These are phyloP conservation scores for Ceratina australensis DNA, from an alignment of 1,140 invertebrate genomes.

Conservation along the genomic window DNA sequence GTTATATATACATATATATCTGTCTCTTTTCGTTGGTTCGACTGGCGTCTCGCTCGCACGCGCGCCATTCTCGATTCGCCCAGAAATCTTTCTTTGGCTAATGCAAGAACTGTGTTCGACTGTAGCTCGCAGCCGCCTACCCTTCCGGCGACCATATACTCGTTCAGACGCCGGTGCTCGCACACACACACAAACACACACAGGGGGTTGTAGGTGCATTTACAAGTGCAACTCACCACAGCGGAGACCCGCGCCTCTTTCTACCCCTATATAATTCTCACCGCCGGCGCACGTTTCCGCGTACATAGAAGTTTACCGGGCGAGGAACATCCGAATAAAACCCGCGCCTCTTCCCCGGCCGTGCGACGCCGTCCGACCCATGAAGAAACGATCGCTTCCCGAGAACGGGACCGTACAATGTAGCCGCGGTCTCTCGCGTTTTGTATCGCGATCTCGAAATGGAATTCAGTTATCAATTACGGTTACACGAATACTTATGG, in stretches of 20 bases:
- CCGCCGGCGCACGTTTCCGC: slow-evolving; percentile 23
- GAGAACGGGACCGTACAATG: not conserved
- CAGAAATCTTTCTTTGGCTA: slow-evolving; percentile 77
- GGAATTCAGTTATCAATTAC: too few species aligned
- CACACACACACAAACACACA: too few species aligned
- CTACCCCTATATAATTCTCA: slow-evolving; percentile 34
- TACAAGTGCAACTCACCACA: slow-evolving; percentile 63
- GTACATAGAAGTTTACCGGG: slow-evolving; percentile 32
- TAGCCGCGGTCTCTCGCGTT: too few species aligned
- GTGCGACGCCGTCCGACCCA: not conserved
- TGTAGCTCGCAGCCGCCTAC: slow-evolving; percentile 60
- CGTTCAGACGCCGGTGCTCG: not conserved
- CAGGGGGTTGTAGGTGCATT: slow-evolving; percentile 51
- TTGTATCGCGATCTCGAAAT: too few species aligned
- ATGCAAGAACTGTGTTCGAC: slow-evolving; percentile 76
- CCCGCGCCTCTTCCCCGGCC: not conserved
- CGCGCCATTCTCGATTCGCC: slow-evolving; percentile 61
- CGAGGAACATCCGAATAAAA: slow-evolving; percentile 45
- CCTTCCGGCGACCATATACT: slow-evolving; percentile 59
- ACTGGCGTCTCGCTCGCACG: slow-evolving; percentile 19
- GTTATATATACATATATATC: not conserved
- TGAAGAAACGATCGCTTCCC: not conserved
- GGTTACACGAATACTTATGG: too few species aligned
- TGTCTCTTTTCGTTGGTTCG: slow-evolving; percentile 10
- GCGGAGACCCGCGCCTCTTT: slow-evolving; percentile 12